These are phyloP conservation scores for Macrotis lagotis DNA, from an alignment of 2,113 vertebrate species.

Conservation along the genomic window DNA sequence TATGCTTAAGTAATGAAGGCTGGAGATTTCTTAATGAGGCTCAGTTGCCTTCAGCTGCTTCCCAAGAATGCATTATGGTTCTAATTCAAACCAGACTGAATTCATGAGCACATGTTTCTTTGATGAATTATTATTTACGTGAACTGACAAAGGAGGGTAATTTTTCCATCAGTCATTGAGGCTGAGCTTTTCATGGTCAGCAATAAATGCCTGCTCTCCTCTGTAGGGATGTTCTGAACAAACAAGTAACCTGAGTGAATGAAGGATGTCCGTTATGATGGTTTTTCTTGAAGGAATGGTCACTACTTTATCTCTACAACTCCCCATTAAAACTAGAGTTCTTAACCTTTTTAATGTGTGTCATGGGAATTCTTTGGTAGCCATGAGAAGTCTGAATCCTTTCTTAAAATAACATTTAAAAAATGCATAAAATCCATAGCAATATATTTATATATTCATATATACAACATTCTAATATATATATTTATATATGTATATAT, in stretches of 20 bases:
- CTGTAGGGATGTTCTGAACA: slow-evolving; percentile 63
- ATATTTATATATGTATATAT: not conserved
- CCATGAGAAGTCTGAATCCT: not conserved
- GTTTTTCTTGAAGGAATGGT: slow-evolving; percentile 30
- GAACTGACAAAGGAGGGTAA: slow-evolving; percentile 73
- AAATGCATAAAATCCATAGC: not conserved
- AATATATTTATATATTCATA: not conserved
- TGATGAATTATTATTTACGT: slow-evolving; percentile 80
- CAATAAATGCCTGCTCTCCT: slow-evolving; percentile 68
- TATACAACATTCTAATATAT: not conserved
- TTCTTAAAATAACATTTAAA: not conserved
- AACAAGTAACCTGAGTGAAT: slow-evolving; percentile 18
- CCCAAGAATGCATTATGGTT: slow-evolving; percentile 69
- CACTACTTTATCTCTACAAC: slow-evolving; percentile 6
- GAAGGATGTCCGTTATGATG: slow-evolving; percentile 41
- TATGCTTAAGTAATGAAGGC: slow-evolving; percentile 67
- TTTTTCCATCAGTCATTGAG: slow-evolving; percentile 69
- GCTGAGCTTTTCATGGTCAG: slow-evolving; percentile 62
- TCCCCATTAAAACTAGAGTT: not conserved
- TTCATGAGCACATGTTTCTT: slow-evolving; percentile 74
- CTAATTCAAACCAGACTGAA: slow-evolving; percentile 78
- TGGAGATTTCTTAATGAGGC: slow-evolving; percentile 71
- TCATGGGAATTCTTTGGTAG: not conserved
- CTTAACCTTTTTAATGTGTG: not conserved
- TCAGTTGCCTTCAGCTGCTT: slow-evolving; percentile 76